A percentile compares a stretch with the other conserved stretches of the same genome.
Evolutionary conservation across 2,797 vertebrate species (phyloP).

Genomic region (Micrastur ruficollis): DNA sequence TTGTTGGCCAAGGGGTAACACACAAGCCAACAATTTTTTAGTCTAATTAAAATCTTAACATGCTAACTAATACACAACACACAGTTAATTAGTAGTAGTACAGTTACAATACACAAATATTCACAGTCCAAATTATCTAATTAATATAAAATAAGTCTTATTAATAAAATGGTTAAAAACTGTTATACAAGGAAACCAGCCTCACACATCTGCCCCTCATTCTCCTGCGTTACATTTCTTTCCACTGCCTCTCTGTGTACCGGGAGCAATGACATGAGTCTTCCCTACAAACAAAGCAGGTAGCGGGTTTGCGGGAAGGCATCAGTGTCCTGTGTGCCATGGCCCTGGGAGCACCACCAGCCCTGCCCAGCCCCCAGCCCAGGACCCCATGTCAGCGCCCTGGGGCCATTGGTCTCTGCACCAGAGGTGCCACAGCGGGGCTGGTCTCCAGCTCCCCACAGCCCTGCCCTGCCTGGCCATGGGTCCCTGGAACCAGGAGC

Average conservation of each 20-base stretch:
- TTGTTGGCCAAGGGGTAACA: not conserved
- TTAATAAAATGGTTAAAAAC: not conserved
- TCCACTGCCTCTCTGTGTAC: not conserved
- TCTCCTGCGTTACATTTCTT: not conserved
- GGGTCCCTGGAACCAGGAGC: not conserved
- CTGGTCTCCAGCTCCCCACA: not conserved
- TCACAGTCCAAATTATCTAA: not conserved
- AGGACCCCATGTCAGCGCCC: not conserved
- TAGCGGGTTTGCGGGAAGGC: not conserved
- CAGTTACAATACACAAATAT: not conserved
- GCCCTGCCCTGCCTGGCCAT: not conserved
- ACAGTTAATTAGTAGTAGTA: not conserved
- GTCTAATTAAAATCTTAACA: not conserved
- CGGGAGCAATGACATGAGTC: accelerated
- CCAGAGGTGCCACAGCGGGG: not conserved
- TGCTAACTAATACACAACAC: not conserved
- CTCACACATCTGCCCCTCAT: not conserved
- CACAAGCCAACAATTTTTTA: not conserved
- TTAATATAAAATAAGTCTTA: not conserved
- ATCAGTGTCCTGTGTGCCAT: not conserved
- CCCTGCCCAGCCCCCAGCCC: not conserved
- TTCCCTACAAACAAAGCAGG: not conserved
- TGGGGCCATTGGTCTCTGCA: accelerated
- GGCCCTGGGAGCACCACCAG: not conserved
- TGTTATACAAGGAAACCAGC: not conserved